A percentile compares a stretch with the other conserved stretches of the same genome.
These are phyloP conservation scores for Leptinotarsa rubiginosa DNA, from an alignment of 2,888 invertebrate species.

Conservation along the genomic window DNA sequence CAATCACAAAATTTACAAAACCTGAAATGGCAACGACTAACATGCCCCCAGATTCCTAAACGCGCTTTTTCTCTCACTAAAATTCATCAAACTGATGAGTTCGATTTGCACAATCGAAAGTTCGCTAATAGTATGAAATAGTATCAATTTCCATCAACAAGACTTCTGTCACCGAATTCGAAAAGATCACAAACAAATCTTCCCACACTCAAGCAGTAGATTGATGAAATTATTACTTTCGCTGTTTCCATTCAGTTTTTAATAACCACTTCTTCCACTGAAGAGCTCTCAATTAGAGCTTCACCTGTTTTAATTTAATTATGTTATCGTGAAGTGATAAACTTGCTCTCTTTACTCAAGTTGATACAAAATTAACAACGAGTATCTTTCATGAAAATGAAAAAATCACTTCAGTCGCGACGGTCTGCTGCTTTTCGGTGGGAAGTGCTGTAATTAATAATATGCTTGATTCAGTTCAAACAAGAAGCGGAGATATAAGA, in stretches of 20 bases:
- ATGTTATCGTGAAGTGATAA: constrained; percentile 31
- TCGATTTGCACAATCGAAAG: too few species aligned
- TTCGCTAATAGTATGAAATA: too few species aligned
- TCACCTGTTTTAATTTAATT: constrained; percentile 40
- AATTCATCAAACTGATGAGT: too few species aligned
- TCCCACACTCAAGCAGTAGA: neutral
- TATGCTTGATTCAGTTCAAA: too few species aligned
- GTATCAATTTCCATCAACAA: neutral
- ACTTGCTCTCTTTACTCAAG: constrained; percentile 28
- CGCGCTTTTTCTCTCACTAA: too few species aligned
- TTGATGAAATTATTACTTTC: neutral
- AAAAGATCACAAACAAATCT: neutral
- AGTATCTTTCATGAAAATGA: constrained; percentile 29
- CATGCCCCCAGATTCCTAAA: too few species aligned
- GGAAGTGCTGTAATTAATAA: neutral
- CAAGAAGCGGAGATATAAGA: too few species aligned
- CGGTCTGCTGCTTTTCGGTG: neutral
- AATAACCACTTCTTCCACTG: constrained; percentile 29
- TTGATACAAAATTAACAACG: constrained; percentile 30
- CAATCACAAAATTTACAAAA: too few species aligned
- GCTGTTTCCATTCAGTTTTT: constrained; percentile 40
- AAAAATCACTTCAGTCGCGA: constrained; percentile 7
- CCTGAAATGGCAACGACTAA: too few species aligned
- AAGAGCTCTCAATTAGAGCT: constrained; percentile 40
- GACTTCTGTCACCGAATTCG: neutral